Base-by-base conservation (phyloP, 35 echinoderm and acorn worm genomes). In the Amphiura filiformis region DNA sequence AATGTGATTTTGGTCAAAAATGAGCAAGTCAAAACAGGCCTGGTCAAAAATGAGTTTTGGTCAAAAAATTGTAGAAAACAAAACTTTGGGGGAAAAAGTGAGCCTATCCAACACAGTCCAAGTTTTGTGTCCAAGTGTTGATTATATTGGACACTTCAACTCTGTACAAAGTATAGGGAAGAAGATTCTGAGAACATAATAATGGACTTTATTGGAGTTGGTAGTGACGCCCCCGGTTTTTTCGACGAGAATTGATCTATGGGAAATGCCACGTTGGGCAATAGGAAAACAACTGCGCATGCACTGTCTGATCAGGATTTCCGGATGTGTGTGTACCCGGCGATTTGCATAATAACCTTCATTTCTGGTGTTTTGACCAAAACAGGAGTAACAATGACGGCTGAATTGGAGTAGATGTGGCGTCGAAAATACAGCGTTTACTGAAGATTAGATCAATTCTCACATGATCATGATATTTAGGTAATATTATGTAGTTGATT, bases 231-330 rank as follows among this genome's bases (percentile, higher is more conserved):
- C 61, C 61, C 61, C 61, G 9, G 28, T 30, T 13, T 13, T 70
- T 70, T 70, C 26, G 1, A 30, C 7, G 28, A 70, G 61, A 70
- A 70, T 70, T 70, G 61, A 26, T 70, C 3, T 5, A 70, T 70
- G 61, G 61, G 61, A 70, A 70, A 70, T 70, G 61, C 61, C 61
- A 70, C 61, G 61, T 70, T 70, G 61, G 61, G 61, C 61, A 70
- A 70, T 70, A 30, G 28, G 2, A n/a, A 70, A 18, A 23, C 2
- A 18, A 70, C 61, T 70, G 61, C 61, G 61, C 61, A 70, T 26
- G 61, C 26, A 26, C 61, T 13, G 61, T 70, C 28, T 5, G 28
- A 70, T 70, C 61, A 23, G 61, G 61, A 70, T 70, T 70, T 70
- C 61, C 61, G 61, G 61, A 70, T 70, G 61, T 70, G 61, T 70